Evolutionary conservation across 2,888 invertebrate species (phyloP).

Genomic region (Tupiocoris notatus): DNA sequence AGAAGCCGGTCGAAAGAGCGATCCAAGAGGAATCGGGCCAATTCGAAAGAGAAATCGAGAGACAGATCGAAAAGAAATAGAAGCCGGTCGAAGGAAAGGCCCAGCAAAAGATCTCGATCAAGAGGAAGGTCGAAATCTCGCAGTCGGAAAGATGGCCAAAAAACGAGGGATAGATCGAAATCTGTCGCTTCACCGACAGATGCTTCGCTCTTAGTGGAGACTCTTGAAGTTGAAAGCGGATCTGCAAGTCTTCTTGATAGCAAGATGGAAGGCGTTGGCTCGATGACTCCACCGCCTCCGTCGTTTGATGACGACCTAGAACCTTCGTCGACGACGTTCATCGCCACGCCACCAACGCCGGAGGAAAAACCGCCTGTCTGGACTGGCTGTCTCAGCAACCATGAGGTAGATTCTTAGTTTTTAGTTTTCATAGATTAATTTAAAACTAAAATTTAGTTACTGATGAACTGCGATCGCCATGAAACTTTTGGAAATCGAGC

Average conservation of each 20-base stretch:
- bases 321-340: slow-evolving; percentile 74
- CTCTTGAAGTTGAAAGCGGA: neutral
- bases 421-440: no score
- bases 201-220: neutral
- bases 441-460: no score
- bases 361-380: slow-evolving; percentile 62
- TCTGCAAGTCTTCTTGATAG: neutral
- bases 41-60: slow-evolving; percentile 47
- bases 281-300: slow-evolving; percentile 38
- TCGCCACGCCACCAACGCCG: slow-evolving; percentile 55
- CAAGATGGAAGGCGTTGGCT: neutral
- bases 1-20: slow-evolving; percentile 50
- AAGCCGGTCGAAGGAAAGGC: slow-evolving; percentile 6
- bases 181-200: neutral
- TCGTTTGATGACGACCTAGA: slow-evolving; percentile 62
- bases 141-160: neutral
- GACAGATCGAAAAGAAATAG: slow-evolving; percentile 35
- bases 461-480: no score
- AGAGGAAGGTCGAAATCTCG: slow-evolving; percentile 40
- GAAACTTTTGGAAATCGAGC: no score
- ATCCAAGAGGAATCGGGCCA: slow-evolving; percentile 51
- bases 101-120: slow-evolving; percentile 47
- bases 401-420: slow-evolving; percentile 80
- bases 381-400: slow-evolving; percentile 86
- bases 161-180: slow-evolving; percentile 35